Base-by-base conservation (phyloP, 35 echinoderm and acorn worm genomes). In the Patiria miniata region DNA sequence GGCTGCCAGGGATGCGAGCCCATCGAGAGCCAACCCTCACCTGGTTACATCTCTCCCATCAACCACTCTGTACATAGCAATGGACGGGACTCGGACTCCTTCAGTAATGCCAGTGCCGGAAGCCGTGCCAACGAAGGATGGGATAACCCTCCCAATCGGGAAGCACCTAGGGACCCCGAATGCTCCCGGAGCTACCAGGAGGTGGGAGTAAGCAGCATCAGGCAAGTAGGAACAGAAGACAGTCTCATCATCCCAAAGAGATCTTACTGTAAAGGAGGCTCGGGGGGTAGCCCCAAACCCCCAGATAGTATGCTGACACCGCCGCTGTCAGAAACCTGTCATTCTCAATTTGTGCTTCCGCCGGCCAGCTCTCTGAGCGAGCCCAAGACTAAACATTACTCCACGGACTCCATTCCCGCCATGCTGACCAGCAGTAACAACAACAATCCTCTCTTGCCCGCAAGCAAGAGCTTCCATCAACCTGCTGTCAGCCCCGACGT, bases 61-160 rank as follows among this genome's bases (percentile, higher is more conserved):
- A 34, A 73, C 29, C 65, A 73, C 10, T 73, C 65, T 73, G 65
- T 73, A 34, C 21, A 30, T 30, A 73, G 65, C 65, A 73, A 73
- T 30, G 65, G 65, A 28, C 23, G 65, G 34, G 65, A 73, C 65
- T 73, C 65, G 26, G 65, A 73, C 65, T 37, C 82, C 18, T 53
- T 30, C 32, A 82, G 80, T 47, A 50, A 73, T 73, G 80, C 40
- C 6, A 82, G 80, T 52, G 19, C 40, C 32, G 17, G 42, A 5
- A 34, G 80, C 29, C 42, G 44, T 42, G 52, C 12, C 12, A 60
- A 58, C 16, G 83, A 58, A 52, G 81, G 92, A 23, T 94, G 92
- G 92, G 92, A 94, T 30, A 94, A 94, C 44, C 92, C 92, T 47
- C 92, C 92, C 0, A 94, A 94, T 42, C 39, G 87, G 9, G 92